Percentiles rank a stretch among this genome's conserved stretches.
phyloP scores from a whole-genome alignment of 2,888 invertebrate species.

The Diarsia rubi region DNA sequence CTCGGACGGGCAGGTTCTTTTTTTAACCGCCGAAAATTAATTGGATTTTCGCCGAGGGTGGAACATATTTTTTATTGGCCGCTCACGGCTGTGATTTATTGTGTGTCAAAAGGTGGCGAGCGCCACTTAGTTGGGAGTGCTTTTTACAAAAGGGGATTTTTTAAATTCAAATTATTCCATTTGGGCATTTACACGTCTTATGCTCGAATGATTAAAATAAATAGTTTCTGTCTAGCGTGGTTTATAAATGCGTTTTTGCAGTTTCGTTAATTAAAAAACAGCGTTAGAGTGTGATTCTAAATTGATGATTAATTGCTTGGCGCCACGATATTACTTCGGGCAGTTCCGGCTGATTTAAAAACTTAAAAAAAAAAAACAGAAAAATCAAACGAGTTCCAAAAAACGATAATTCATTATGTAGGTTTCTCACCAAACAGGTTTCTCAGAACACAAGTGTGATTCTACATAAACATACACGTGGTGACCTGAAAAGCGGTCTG shows the following conservation, averaged over 20 bases:
- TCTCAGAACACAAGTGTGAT: slow-evolving; percentile 27
- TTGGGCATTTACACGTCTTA: slow-evolving; percentile 66
- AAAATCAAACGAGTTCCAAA: not conserved
- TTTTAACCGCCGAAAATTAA: slow-evolving; percentile 90
- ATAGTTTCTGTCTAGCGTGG: slow-evolving; percentile 43
- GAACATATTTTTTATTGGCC: slow-evolving; percentile 91
- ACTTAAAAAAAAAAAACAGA: not conserved
- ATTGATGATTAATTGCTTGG: slow-evolving; percentile 32
- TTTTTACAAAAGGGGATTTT: slow-evolving; percentile 83
- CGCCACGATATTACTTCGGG: slow-evolving; percentile 27
- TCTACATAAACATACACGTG: slow-evolving; percentile 25
- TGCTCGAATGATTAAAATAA: slow-evolving; percentile 55
- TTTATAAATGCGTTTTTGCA: slow-evolving; percentile 6
- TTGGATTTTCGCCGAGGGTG: slow-evolving; percentile 91
- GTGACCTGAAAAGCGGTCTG: slow-evolving; percentile 34
- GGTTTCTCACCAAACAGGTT: not conserved
- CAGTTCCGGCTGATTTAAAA: not conserved
- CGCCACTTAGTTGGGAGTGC: slow-evolving; percentile 88
- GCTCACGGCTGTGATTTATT: slow-evolving; percentile 90
- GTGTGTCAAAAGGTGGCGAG: slow-evolving; percentile 91
- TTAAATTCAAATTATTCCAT: slow-evolving; percentile 80
- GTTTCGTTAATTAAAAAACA: slow-evolving; percentile 23
- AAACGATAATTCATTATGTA: slow-evolving; percentile 12
- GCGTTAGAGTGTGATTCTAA: slow-evolving; percentile 4
- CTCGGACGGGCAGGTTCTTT: slow-evolving; percentile 87